A percentile compares a stretch with the other conserved stretches of the same genome.
phyloP scores from a whole-genome alignment of 1,140 invertebrate genomes.

The Rhagoletis zephyria region DNA sequence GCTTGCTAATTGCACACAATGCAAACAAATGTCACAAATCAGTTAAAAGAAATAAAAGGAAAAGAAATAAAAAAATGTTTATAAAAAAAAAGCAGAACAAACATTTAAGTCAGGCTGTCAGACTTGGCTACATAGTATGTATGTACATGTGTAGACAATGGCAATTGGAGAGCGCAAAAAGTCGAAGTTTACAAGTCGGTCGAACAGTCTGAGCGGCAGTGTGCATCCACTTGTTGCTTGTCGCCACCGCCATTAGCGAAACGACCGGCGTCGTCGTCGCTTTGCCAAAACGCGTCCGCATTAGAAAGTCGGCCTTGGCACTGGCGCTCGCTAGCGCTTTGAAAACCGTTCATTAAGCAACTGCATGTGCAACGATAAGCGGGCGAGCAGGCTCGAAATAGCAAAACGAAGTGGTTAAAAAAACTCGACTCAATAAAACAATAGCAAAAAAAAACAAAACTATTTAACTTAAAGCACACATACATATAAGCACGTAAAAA shows the following conservation, averaged over 20 bases:
- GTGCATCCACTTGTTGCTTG: slow-evolving; percentile 8
- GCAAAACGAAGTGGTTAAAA: not conserved
- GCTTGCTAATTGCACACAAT: not conserved
- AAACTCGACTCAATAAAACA: not conserved
- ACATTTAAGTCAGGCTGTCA: not conserved
- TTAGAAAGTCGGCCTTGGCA: slow-evolving; percentile 44
- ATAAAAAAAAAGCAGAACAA: not conserved
- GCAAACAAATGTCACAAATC: too few species aligned
- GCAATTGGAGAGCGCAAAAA: not conserved
- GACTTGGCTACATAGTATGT: not conserved
- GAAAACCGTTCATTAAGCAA: slow-evolving; percentile 23
- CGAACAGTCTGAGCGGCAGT: too few species aligned
- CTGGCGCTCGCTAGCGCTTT: not conserved
- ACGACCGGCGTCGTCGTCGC: not conserved
- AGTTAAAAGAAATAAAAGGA: not conserved
- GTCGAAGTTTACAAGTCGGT: not conserved
- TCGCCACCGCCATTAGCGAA: not conserved
- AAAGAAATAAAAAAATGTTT: not conserved
- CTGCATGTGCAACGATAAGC: slow-evolving; percentile 31
- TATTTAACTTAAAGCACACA: not conserved
- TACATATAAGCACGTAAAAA: not conserved
- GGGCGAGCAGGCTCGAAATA: not conserved
- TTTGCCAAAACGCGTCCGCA: slow-evolving; percentile 12
- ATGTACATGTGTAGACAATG: not conserved
- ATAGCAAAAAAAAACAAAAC: not conserved